phyloP scores from a whole-genome alignment of 2,113 vertebrate species.

The Rhegmatorhina hoffmannsi region DNA sequence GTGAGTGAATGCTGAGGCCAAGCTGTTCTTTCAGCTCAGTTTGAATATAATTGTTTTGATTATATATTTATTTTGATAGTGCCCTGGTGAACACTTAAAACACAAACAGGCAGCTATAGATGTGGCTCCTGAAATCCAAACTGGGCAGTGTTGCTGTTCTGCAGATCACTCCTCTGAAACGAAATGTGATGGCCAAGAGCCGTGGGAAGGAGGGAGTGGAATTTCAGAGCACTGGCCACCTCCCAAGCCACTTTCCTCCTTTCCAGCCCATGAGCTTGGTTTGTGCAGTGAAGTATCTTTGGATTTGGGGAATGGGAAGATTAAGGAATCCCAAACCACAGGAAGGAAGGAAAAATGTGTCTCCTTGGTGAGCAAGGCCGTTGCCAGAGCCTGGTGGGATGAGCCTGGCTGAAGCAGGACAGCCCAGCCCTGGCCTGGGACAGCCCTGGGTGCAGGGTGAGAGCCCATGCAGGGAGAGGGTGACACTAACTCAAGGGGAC shows the following conservation, averaged over 20 bases:
- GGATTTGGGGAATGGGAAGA: background rate
- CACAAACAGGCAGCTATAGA: background rate
- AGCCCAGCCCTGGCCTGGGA: background rate
- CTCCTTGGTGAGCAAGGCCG: rapidly evolving
- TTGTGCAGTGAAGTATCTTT: background rate
- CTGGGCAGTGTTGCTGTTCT: rapidly evolving
- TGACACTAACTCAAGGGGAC: background rate
- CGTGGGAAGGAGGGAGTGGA: background rate
- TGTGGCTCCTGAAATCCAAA: background rate
- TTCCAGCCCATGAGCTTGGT: background rate
- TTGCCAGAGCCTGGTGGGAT: background rate
- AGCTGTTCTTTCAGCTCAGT: background rate
- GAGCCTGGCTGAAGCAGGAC: background rate
- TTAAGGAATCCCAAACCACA: background rate
- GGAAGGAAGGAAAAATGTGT: background rate
- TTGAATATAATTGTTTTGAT: background rate
- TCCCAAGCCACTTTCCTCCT: background rate
- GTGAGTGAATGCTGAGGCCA: background rate
- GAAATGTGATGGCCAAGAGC: background rate
- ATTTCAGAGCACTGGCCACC: background rate
- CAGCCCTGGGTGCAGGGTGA: background rate
- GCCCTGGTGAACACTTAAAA: background rate
- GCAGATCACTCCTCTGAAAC: background rate
- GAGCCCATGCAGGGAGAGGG: background rate
- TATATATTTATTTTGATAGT: background rate